phyloP scores from a whole-genome alignment of 2,888 invertebrate species.

The Oithona nana region DNA sequence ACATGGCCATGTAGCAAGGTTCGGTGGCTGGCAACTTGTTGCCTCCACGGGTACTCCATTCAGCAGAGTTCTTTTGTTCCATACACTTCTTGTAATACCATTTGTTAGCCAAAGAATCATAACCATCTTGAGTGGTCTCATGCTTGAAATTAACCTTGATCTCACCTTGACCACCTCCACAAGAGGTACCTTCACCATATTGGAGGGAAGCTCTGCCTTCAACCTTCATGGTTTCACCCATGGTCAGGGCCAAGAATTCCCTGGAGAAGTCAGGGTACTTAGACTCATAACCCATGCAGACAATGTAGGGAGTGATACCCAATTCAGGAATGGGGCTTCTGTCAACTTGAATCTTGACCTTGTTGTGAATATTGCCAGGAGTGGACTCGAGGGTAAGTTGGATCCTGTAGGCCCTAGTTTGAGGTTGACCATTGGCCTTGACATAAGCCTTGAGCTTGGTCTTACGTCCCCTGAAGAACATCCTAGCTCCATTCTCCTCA shows the following conservation, averaged over 20 bases:
- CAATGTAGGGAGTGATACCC: conserved; percentile 6
- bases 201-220: neutral
- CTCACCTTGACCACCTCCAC: conserved; percentile 1
- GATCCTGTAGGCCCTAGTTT: conserved; percentile 6
- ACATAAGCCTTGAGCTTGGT: neutral
- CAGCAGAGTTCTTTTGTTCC: conserved; percentile 1
- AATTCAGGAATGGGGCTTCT: neutral
- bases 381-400: neutral
- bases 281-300: conserved; percentile 7
- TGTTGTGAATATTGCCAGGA: conserved; percentile 11
- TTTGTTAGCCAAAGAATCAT: neutral
- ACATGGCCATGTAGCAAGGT: conserved; percentile 14
- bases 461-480: conserved; percentile 11
- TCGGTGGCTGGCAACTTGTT: conserved; percentile 3
- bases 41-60: neutral
- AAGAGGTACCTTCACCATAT: conserved; percentile 7
- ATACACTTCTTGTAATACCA: conserved; percentile 16
- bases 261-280: conserved; percentile 14
- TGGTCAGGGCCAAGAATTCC: conserved; percentile 1
- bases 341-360: conserved; percentile 2
- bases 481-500: neutral
- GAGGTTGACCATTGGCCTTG: conserved; percentile 13
- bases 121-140: conserved; percentile 13
- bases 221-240: neutral
- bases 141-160: conserved; percentile 4